These are phyloP conservation scores for Caretta caretta DNA, from an alignment of 2,113 vertebrate genomes.

Conservation along the genomic window DNA sequence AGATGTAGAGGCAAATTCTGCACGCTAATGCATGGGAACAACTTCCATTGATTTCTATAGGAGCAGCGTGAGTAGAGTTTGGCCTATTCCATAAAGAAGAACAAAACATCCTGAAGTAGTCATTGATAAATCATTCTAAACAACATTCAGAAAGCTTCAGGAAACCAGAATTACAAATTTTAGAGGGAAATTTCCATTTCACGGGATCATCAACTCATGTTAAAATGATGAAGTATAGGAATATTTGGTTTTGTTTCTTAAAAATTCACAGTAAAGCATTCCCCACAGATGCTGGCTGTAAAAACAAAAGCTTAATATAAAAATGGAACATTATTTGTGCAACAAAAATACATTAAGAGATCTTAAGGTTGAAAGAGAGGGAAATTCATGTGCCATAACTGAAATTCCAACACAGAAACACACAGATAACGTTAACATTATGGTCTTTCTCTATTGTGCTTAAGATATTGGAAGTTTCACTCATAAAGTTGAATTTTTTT, in stretches of 20 bases:
- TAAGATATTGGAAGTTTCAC: neutral
- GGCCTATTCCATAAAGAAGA: slow-evolving; percentile 3
- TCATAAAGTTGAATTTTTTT: slow-evolving; percentile 24
- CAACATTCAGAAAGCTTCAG: neutral
- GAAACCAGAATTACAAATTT: neutral
- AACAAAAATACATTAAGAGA: slow-evolving; percentile 7
- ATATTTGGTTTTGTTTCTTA: slow-evolving; percentile 37
- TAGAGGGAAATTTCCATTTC: slow-evolving; percentile 23
- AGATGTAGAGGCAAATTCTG: neutral
- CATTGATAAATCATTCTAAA: neutral
- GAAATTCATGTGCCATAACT: slow-evolving; percentile 18
- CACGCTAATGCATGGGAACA: neutral
- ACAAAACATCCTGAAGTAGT: neutral
- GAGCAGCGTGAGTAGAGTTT: slow-evolving; percentile 3
- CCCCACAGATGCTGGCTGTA: slow-evolving; percentile 17
- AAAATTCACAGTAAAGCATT: slow-evolving; percentile 18
- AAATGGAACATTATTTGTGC: slow-evolving; percentile 62
- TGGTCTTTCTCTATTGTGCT: slow-evolving; percentile 14
- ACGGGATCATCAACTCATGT: neutral
- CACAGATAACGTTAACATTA: neutral
- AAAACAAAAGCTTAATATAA: slow-evolving; percentile 62
- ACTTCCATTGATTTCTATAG: slow-evolving; percentile 4
- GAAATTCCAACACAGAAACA: slow-evolving; percentile 12
- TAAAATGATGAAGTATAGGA: slow-evolving; percentile 19
- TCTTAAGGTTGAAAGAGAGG: slow-evolving; percentile 39